Conservation (phyloP, 2,797 vertebrate genomes). For the Percopsis omiscomaycus region DNA sequence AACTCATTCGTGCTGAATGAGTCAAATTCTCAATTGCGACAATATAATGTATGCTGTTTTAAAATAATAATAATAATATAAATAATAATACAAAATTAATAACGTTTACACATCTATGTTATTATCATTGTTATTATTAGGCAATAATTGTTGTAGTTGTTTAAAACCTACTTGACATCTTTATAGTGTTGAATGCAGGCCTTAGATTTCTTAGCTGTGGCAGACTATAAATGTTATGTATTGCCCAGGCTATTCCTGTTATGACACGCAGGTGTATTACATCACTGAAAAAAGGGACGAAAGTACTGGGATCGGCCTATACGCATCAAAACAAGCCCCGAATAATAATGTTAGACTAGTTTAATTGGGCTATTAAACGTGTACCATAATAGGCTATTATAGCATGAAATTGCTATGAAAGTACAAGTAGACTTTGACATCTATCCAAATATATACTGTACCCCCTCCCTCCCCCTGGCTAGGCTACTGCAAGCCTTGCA, state of each 20-base stretch:
- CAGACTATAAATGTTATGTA: no score
- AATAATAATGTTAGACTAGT: background rate
- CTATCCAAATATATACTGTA: conserved; percentile 22
- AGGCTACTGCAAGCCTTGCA: no score
- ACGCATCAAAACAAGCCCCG: conserved; percentile 9
- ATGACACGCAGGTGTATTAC: conserved; percentile 8
- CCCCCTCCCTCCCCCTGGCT: conserved; percentile 7
- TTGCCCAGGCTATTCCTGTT: conserved; percentile 7
- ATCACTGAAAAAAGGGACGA: background rate
- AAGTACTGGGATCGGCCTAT: background rate
- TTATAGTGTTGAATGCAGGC: no score
- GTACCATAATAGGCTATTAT: conserved; percentile 1
- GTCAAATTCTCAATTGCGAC: background rate
- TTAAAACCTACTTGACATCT: background rate
- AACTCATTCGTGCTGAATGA: conserved; percentile 1
- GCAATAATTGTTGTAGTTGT: background rate
- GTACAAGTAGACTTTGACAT: conserved; percentile 11
- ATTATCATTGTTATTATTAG: conserved; percentile 1
- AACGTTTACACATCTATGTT: background rate
- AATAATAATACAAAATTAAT: background rate
- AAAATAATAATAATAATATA: background rate
- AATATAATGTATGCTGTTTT: background rate
- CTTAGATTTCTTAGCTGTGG: no score
- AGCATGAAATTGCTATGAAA: conserved; percentile 16
- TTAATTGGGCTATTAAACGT: background rate